Conservation (phyloP, 92 coral and sea anemone species). For the Epizoanthus fatuus region DNA sequence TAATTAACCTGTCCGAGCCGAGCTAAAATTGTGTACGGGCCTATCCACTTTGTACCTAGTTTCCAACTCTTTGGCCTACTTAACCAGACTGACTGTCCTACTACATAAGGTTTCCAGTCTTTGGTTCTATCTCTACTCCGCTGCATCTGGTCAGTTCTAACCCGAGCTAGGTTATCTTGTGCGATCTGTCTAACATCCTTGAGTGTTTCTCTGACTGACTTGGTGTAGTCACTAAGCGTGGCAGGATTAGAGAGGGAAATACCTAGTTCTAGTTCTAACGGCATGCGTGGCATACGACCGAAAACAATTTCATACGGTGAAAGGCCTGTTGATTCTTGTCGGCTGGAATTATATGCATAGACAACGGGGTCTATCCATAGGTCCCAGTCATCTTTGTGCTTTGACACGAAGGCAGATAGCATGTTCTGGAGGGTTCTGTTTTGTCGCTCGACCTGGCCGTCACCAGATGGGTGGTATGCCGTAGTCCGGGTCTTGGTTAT, state of each 20-base stretch:
- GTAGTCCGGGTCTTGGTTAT: too few relatives aligned
- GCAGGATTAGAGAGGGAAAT: conserved; percentile 41
- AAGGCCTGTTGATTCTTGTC: conserved; percentile 54
- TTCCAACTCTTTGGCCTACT: conserved; percentile 36
- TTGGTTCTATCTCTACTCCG: background rate
- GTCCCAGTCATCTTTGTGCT: conserved; percentile 58
- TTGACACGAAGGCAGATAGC: conserved; percentile 58
- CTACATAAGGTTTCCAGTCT: conserved; percentile 20
- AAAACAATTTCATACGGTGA: conserved; percentile 58
- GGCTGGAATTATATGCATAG: conserved; percentile 58
- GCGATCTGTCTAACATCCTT: conserved; percentile 21
- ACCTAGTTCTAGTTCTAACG: conserved; percentile 63
- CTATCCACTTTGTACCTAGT: conserved; percentile 37
- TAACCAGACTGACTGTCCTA: conserved; percentile 40
- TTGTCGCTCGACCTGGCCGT: conserved; percentile 53
- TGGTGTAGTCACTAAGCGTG: conserved; percentile 45
- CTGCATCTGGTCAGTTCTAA: background rate
- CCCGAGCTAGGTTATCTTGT: conserved; percentile 8
- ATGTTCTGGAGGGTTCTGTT: conserved; percentile 52
- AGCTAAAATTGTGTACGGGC: conserved; percentile 26
- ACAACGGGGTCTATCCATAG: conserved; percentile 35
- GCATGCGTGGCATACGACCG: conserved; percentile 48
- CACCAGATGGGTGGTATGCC: background rate
- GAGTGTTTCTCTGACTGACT: conserved; percentile 14
- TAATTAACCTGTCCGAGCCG: conserved; percentile 39